A percentile compares a stretch with the other conserved stretches of the same genome.
Conservation (phyloP, 2,797 vertebrate genomes). For the Tympanoctomys barrerae region DNA sequence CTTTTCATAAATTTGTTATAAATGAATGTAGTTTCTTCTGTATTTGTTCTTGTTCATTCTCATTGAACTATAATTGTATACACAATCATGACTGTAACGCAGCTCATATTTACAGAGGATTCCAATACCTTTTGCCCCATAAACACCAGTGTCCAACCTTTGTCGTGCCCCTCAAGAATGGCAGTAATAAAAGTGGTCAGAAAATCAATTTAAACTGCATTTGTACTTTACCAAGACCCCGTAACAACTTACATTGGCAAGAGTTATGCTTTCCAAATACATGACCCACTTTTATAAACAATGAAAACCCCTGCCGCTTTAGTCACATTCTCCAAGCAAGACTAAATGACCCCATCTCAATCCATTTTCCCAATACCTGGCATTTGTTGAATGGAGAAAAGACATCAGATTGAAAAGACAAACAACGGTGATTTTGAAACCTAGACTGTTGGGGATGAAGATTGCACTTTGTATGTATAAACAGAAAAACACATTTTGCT, state of each 20-base stretch:
- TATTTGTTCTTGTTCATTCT: constrained; percentile 45
- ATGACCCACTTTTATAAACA: constrained; percentile 72
- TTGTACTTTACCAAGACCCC: constrained; percentile 62
- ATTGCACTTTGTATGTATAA: background rate
- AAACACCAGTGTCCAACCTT: constrained; percentile 55
- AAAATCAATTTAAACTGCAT: constrained; percentile 76
- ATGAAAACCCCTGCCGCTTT: constrained; percentile 60
- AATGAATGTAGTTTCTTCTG: constrained; percentile 32
- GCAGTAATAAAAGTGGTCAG: constrained; percentile 73
- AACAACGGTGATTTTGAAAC: constrained; percentile 23
- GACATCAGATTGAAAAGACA: constrained; percentile 69
- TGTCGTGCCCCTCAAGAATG: constrained; percentile 57
- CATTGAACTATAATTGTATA: constrained; percentile 49
- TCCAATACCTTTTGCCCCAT: constrained; percentile 19
- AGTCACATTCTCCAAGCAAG: constrained; percentile 55
- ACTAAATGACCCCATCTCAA: constrained; percentile 62
- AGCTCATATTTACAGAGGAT: constrained; percentile 37
- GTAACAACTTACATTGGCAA: constrained; percentile 72
- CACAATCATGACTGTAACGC: constrained; percentile 42
- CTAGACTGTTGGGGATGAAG: constrained; percentile 5
- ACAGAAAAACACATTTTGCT: constrained; percentile 27
- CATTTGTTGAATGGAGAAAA: constrained; percentile 49
- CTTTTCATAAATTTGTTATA: constrained; percentile 1
- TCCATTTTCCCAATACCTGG: constrained; percentile 44
- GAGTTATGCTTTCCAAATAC: constrained; percentile 75